Conservation (phyloP, 2,888 invertebrate species). For the Drosophila monieri region DNA sequence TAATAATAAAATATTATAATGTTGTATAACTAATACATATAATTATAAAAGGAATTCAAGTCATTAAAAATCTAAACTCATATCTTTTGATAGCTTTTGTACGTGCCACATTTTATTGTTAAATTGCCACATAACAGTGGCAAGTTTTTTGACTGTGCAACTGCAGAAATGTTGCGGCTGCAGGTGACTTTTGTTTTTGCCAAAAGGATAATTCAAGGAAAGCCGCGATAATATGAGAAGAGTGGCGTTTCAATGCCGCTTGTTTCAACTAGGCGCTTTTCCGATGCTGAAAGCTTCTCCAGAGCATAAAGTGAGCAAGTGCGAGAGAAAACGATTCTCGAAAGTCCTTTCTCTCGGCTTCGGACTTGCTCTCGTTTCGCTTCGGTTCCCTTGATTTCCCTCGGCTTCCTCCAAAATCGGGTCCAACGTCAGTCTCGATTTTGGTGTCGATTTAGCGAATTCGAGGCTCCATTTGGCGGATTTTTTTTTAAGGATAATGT, state of each 20-base stretch:
- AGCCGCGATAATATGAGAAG: conserved; percentile 23
- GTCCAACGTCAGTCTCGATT: conserved; percentile 28
- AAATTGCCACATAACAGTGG: not conserved
- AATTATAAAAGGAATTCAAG: too few species aligned
- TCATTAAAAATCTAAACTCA: too few species aligned
- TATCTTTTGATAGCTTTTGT: not conserved
- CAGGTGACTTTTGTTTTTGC: conserved; percentile 6
- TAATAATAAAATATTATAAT: not conserved
- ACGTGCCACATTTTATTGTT: not conserved
- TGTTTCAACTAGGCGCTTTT: conserved; percentile 43
- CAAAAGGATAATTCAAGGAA: conserved; percentile 9
- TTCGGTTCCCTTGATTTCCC: not conserved
- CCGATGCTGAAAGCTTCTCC: conserved; percentile 60
- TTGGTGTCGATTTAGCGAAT: conserved; percentile 11
- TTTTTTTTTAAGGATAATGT: conserved; percentile 6
- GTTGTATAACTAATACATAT: not conserved
- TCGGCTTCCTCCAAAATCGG: conserved; percentile 1
- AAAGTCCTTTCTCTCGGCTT: not conserved
- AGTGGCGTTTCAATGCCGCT: conserved; percentile 36
- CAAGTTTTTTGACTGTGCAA: conserved; percentile 4
- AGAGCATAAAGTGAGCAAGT: not conserved
- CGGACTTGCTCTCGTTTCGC: conserved; percentile 19
- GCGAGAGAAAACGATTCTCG: conserved; percentile 4
- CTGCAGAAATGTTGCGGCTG: not conserved
- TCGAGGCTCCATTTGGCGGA: conserved; percentile 5